phyloP scores from a whole-genome alignment of 2,888 invertebrate genomes.

The Diadromus collaris region DNA sequence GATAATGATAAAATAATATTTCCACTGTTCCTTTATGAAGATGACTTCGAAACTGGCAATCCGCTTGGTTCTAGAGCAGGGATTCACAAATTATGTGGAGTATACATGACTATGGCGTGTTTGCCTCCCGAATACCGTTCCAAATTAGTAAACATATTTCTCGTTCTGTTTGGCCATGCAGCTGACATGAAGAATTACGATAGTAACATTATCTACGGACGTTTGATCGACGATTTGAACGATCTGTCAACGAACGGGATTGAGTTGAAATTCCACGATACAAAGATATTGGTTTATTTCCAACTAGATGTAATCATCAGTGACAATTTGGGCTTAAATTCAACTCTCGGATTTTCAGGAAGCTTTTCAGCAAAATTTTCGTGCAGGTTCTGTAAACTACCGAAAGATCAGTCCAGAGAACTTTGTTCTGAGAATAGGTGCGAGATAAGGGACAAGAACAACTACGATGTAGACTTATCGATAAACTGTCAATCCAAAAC shows the following conservation, averaged over 20 bases:
- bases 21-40: slow-evolving; percentile 34
- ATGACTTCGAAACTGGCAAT: slow-evolving; percentile 48
- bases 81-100: slow-evolving; percentile 35
- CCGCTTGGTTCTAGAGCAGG: slow-evolving; percentile 34
- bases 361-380: slow-evolving; percentile 56
- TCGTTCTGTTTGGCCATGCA: slow-evolving; percentile 25
- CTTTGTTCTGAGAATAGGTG: neutral
- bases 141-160: slow-evolving; percentile 32
- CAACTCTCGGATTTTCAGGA: slow-evolving; percentile 51
- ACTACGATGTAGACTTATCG: slow-evolving; percentile 24
- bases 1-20: slow-evolving; percentile 13
- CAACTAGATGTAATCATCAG: slow-evolving; percentile 37
- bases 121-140: slow-evolving; percentile 18
- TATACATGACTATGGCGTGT: slow-evolving; percentile 23
- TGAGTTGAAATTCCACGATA: neutral
- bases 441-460: slow-evolving; percentile 4
- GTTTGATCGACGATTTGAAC: slow-evolving; percentile 29
- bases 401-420: slow-evolving; percentile 9
- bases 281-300: neutral
- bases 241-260: slow-evolving; percentile 24
- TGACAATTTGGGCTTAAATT: slow-evolving; percentile 55
- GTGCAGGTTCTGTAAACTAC: slow-evolving; percentile 48
- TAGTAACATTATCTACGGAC: slow-evolving; percentile 16
- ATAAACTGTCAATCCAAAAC: slow-evolving; percentile 40
- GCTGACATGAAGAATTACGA: slow-evolving; percentile 26